phyloP scores from a whole-genome alignment of 2,113 vertebrate genomes.

The Dicaeum eximium region DNA sequence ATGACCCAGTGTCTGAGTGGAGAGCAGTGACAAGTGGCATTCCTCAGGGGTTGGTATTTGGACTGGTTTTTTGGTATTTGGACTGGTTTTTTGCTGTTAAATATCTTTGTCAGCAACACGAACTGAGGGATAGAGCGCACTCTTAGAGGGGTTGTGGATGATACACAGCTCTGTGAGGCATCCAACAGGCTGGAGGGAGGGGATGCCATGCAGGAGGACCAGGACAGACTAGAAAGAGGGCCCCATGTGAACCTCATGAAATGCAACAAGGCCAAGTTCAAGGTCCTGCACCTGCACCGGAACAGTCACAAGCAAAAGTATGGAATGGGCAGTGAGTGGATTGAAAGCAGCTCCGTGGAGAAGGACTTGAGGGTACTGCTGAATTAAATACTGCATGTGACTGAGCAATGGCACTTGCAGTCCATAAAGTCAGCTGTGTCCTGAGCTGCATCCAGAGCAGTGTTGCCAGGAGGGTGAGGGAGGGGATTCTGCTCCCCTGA shows the following conservation, averaged over 20 bases:
- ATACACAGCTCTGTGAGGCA: background rate
- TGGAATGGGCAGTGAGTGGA: no score
- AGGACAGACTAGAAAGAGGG: background rate
- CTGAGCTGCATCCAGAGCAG: background rate
- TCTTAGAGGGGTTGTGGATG: background rate
- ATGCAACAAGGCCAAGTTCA: background rate
- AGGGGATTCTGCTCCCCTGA: background rate
- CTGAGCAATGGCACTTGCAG: background rate
- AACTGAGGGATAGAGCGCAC: background rate
- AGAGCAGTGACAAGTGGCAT: background rate
- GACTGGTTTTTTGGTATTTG: background rate
- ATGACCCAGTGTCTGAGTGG: background rate
- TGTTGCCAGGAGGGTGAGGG: background rate
- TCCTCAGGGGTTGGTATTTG: background rate
- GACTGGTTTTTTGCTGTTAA: background rate
- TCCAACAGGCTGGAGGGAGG: background rate
- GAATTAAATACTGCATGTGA: background rate
- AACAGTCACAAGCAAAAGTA: background rate
- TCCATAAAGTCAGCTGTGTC: background rate
- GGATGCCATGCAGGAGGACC: background rate
- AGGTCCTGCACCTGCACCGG: background rate
- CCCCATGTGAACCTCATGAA: background rate
- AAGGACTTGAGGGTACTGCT: background rate
- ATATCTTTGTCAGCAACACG: rapidly evolving
- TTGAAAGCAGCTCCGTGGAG: background rate